Evolutionary conservation across 92 coral and sea anemone species (phyloP).

Genomic region (Umimayanthus kanabou): DNA sequence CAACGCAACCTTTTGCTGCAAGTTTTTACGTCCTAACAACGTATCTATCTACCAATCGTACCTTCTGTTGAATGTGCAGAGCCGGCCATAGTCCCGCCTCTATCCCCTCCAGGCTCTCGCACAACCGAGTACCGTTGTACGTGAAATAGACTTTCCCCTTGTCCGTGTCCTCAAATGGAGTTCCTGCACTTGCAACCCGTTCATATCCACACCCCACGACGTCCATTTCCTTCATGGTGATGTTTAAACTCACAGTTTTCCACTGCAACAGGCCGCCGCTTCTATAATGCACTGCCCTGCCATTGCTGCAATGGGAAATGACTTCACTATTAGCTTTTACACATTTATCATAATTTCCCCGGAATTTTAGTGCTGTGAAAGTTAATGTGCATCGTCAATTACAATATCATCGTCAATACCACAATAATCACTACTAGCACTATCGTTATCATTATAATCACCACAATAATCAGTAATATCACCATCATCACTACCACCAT

Average conservation of each 20-base stretch:
- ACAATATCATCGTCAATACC: background rate
- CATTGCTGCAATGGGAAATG: constrained; percentile 62
- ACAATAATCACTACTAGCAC: background rate
- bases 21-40: too few species aligned
- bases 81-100: constrained; percentile 91
- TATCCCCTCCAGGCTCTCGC: constrained; percentile 71
- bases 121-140: constrained; percentile 82
- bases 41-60: background rate
- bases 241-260: constrained; percentile 80
- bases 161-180: constrained; percentile 52
- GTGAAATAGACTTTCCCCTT: constrained; percentile 85
- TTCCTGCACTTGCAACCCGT: constrained; percentile 32
- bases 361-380: too few species aligned
- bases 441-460: too few species aligned
- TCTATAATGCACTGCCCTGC: constrained; percentile 87
- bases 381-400: background rate
- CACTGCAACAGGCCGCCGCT: constrained; percentile 89
- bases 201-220: constrained; percentile 95
- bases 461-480: too few species aligned
- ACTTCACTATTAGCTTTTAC: background rate
- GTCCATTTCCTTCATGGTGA: constrained; percentile 71
- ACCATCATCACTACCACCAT: too few species aligned
- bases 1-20: too few species aligned
- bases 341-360: background rate
- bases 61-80: constrained; percentile 95